phyloP scores from a whole-genome alignment of 2,797 vertebrate species.

The Valencia hispanica region DNA sequence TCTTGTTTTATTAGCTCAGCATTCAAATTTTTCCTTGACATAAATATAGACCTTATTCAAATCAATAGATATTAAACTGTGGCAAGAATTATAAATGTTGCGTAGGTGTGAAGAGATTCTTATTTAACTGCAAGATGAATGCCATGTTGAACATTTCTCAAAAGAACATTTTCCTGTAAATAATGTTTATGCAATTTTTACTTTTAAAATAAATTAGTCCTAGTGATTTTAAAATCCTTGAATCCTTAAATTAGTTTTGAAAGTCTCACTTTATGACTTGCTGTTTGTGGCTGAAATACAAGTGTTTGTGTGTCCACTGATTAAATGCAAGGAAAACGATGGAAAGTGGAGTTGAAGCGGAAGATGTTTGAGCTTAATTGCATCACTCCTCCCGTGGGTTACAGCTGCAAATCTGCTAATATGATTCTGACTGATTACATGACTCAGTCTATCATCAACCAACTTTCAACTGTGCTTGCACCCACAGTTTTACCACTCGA shows the following conservation, averaged over 20 bases:
- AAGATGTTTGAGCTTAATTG: not conserved
- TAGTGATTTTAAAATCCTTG: not conserved
- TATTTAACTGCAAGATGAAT: not conserved
- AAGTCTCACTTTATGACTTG: conserved; percentile 6
- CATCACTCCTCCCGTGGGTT: not conserved
- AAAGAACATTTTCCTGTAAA: not conserved
- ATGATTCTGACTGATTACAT: not conserved
- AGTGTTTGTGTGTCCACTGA: not conserved
- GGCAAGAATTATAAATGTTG: not conserved
- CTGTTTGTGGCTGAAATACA: not conserved
- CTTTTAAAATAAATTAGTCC: not conserved
- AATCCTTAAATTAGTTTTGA: not conserved
- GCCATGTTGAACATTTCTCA: not conserved
- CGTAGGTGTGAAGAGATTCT: not conserved
- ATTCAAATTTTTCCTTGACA: not conserved
- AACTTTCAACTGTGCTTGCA: not conserved
- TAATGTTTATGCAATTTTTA: not conserved
- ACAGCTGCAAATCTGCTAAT: not conserved
- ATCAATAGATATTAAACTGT: not conserved
- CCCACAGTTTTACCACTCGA: not conserved
- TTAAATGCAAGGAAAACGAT: not conserved
- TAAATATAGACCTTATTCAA: not conserved
- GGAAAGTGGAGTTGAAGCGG: not conserved
- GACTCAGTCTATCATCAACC: not conserved
- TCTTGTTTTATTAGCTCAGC: not conserved